Evolutionary conservation across 37 sponge, comb jelly and placozoan species (phyloP).

Genomic region (Oscarella lobularis): DNA sequence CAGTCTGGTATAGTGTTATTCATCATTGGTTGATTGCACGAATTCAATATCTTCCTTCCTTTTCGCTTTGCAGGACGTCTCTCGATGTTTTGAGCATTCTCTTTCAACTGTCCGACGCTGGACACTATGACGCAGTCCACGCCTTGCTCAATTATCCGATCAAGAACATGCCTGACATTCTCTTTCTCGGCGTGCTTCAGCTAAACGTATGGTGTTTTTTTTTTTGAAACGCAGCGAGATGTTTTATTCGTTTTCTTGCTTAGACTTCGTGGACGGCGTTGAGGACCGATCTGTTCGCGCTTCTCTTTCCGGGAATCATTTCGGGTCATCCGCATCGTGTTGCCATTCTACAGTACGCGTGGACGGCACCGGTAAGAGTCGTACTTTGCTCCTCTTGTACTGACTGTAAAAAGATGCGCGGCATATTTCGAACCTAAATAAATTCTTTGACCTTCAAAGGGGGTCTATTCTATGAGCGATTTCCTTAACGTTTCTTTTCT

Average conservation of each 20-base stretch:
- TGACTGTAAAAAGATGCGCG: too few relatives aligned
- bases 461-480: too few relatives aligned
- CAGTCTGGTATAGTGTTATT: too few relatives aligned
- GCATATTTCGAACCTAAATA: too few relatives aligned
- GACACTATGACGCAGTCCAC: conserved; percentile 72
- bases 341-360: background rate
- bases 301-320: background rate
- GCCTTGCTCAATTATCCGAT: conserved; percentile 53
- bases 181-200: conserved; percentile 71
- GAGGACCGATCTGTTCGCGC: background rate
- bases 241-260: background rate
- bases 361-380: background rate
- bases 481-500: too few relatives aligned
- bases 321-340: background rate
- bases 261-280: background rate
- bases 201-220: conserved; percentile 30
- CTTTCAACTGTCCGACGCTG: conserved; percentile 72
- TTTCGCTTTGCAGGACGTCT: conserved; percentile 71
- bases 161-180: conserved; percentile 88
- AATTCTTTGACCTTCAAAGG: too few relatives aligned
- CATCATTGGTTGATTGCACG: too few relatives aligned
- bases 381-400: background rate
- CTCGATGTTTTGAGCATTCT: conserved; percentile 78
- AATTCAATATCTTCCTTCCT: too few relatives aligned
- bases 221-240: background rate